These are phyloP conservation scores for Macroglossus sobrinus DNA, from an alignment of 2,113 vertebrate species.

Conservation along the genomic window DNA sequence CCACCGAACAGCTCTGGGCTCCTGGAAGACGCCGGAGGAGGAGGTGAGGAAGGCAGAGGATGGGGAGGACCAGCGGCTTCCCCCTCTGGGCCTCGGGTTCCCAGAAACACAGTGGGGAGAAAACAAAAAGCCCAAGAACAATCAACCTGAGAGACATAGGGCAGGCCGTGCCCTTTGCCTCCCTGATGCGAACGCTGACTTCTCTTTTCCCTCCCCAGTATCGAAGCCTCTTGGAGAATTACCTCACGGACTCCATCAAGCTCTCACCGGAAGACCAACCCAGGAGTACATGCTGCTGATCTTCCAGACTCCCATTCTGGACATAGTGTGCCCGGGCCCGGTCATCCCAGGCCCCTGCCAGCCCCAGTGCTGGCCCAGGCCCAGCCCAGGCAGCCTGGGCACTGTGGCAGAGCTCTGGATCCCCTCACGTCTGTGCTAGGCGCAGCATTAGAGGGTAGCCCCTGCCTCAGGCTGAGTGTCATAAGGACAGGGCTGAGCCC, in stretches of 20 bases:
- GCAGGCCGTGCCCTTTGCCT: rapidly evolving
- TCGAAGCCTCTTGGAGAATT: slow-evolving; percentile 79
- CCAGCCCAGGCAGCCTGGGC: neutral
- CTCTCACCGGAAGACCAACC: slow-evolving; percentile 76
- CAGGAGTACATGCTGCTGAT: slow-evolving; percentile 80
- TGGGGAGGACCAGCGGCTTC: neutral
- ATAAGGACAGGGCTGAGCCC: neutral
- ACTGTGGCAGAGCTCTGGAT: neutral
- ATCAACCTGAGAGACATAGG: neutral
- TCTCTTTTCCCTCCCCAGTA: slow-evolving; percentile 72
- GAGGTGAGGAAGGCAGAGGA: no score
- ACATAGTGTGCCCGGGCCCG: neutral
- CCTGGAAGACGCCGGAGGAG: neutral
- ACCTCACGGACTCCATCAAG: slow-evolving; percentile 85
- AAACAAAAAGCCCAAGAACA: rapidly evolving
- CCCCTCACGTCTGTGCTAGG: rapidly evolving
- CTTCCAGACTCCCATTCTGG: rapidly evolving
- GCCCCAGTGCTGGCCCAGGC: neutral
- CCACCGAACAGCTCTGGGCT: neutral
- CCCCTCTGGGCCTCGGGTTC: neutral
- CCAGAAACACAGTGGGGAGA: neutral
- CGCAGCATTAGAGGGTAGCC: neutral
- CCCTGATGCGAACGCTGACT: neutral
- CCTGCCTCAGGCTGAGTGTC: neutral
- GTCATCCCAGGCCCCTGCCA: neutral